Evolutionary conservation across 1,140 invertebrate species (phyloP).

Genomic region (Melitaea cinxia): DNA sequence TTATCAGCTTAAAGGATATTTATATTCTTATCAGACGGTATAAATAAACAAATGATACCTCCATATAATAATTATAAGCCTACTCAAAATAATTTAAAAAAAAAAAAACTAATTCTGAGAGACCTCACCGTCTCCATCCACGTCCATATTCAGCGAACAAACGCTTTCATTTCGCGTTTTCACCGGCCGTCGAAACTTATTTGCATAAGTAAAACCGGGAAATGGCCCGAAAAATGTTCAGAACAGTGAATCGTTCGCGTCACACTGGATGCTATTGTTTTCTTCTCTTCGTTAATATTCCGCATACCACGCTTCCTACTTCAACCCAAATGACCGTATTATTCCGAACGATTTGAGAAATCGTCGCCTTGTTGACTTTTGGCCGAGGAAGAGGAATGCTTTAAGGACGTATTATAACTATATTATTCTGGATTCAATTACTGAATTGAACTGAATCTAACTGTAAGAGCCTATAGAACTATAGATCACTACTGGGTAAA

Average conservation of each 20-base stretch:
- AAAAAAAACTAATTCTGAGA: not conserved
- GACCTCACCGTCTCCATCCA: conserved; percentile 23
- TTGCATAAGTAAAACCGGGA: conserved; percentile 67
- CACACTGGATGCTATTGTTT: conserved; percentile 12
- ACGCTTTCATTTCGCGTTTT: conserved; percentile 58
- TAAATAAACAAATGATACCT: no score
- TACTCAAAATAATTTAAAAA: not conserved
- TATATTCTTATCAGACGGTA: no score
- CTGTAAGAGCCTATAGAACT: no score
- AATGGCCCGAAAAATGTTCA: conserved; percentile 45
- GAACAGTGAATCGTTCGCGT: conserved; percentile 12
- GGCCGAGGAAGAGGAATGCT: not conserved
- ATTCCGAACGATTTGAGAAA: conserved; percentile 3
- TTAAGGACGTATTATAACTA: not conserved
- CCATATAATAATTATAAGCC: no score
- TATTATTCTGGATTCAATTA: not conserved
- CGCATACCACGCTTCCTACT: conserved; percentile 1
- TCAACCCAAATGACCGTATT: not conserved
- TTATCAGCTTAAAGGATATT: no score
- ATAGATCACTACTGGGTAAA: no score
- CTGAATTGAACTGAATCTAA: no score
- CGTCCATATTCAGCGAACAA: conserved; percentile 45
- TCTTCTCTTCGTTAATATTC: conserved; percentile 11
- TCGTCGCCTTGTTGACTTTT: not conserved
- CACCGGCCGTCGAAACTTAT: conserved; percentile 63